phyloP scores from a whole-genome alignment of 1,140 invertebrate genomes.

The Eurosta solidaginis region DNA sequence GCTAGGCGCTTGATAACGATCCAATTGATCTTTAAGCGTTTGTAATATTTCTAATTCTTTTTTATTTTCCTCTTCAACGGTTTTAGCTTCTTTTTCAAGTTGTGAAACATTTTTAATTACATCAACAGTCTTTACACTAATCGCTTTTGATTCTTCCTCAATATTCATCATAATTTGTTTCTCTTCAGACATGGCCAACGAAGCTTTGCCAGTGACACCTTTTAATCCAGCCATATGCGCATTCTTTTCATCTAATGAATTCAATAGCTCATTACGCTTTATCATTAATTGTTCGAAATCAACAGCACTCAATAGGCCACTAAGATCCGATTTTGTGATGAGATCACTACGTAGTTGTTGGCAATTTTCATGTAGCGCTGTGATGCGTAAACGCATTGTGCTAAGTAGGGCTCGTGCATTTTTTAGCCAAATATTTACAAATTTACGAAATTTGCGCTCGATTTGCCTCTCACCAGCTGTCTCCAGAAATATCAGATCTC shows the following conservation, averaged over 20 bases:
- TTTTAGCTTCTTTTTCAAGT: slow-evolving; percentile 47
- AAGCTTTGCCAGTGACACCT: slow-evolving; percentile 55
- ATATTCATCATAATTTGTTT: slow-evolving; percentile 53
- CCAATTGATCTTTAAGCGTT: slow-evolving; percentile 41
- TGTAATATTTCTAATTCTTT: slow-evolving; percentile 41
- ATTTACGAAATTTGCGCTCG: slow-evolving; percentile 53
- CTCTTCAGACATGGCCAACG: slow-evolving; percentile 51
- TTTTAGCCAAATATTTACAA: slow-evolving; percentile 54
- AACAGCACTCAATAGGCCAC: slow-evolving; percentile 57
- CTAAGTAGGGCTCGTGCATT: slow-evolving; percentile 49
- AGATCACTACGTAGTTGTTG: slow-evolving; percentile 50
- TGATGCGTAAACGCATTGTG: slow-evolving; percentile 53
- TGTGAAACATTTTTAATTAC: slow-evolving; percentile 45
- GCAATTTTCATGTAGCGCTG: slow-evolving; percentile 50
- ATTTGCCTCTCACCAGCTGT: slow-evolving; percentile 50
- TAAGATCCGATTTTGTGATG: slow-evolving; percentile 56
- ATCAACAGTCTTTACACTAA: slow-evolving; percentile 43
- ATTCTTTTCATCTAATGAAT: slow-evolving; percentile 59
- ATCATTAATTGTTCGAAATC: slow-evolving; percentile 62
- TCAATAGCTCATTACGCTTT: slow-evolving; percentile 55
- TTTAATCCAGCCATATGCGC: slow-evolving; percentile 57
- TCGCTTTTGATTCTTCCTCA: slow-evolving; percentile 46
- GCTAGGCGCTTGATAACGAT: slow-evolving; percentile 50
- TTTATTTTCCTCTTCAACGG: slow-evolving; percentile 42
- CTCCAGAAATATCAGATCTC: slow-evolving; percentile 44